A percentile compares a stretch with the other conserved stretches of the same genome.
phyloP scores from a whole-genome alignment of 2,888 invertebrate genomes.

The Eudemis profundana region DNA sequence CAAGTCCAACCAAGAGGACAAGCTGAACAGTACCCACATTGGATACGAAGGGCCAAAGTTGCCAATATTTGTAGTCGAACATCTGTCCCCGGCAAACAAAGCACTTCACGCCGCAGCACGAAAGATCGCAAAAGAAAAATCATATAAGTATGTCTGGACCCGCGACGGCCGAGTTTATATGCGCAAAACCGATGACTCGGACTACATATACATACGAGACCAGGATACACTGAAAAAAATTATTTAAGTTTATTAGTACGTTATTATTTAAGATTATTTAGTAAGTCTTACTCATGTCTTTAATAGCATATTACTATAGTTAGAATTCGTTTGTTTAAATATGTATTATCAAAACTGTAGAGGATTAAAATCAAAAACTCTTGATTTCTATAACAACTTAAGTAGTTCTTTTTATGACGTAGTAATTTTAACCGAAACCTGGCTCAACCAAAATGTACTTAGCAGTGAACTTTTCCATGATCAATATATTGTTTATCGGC shows the following conservation, averaged over 20 bases:
- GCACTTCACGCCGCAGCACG: conserved; percentile 20
- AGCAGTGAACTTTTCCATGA: conserved; percentile 40
- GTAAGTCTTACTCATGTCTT: too few species aligned
- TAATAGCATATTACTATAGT: too few species aligned
- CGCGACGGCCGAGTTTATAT: conserved; percentile 20
- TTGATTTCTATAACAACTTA: conserved; percentile 35
- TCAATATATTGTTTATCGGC: conserved; percentile 19
- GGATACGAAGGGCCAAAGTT: conserved; percentile 14
- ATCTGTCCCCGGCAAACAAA: conserved; percentile 20
- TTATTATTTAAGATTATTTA: not conserved
- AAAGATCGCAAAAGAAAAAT: conserved; percentile 1
- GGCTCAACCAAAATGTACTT: conserved; percentile 41
- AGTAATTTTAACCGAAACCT: conserved; percentile 44
- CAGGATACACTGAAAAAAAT: not conserved
- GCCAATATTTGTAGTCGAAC: conserved; percentile 13
- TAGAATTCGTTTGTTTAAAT: not conserved
- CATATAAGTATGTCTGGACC: conserved; percentile 24
- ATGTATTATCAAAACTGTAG: conserved; percentile 46
- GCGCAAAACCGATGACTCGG: conserved; percentile 9
- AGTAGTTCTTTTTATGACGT: conserved; percentile 38
- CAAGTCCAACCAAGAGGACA: conserved; percentile 37
- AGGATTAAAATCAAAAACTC: conserved; percentile 44
- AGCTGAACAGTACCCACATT: conserved; percentile 44
- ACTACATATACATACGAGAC: not conserved
- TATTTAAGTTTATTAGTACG: conserved; percentile 9